phyloP scores from a whole-genome alignment of 2,888 invertebrate species.

The Malacosoma neustria region DNA sequence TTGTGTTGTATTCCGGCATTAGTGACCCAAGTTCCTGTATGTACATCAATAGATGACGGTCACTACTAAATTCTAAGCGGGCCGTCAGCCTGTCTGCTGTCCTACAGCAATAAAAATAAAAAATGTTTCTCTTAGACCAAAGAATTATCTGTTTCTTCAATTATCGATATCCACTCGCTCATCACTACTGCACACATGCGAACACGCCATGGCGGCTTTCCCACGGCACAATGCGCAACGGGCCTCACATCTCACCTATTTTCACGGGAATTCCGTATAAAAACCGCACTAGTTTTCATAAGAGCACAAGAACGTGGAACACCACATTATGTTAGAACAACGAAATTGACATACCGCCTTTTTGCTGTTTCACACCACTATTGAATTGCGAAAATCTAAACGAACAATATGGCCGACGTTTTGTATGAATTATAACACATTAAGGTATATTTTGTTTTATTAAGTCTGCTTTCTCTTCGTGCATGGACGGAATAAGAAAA shows the following conservation, averaged over 20 bases:
- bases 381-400: not conserved
- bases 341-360: slow-evolving; percentile 36
- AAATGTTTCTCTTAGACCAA: too few species aligned
- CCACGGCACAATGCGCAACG: slow-evolving; percentile 40
- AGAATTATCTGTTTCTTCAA: too few species aligned
- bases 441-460: not conserved
- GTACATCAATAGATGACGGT: too few species aligned
- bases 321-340: slow-evolving; percentile 33
- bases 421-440: not conserved
- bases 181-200: slow-evolving; percentile 32
- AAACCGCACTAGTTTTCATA: slow-evolving; percentile 50
- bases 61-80: too few species aligned
- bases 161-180: slow-evolving; percentile 17
- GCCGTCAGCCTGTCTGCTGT: too few species aligned
- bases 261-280: slow-evolving; percentile 42
- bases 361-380: slow-evolving; percentile 24
- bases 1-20: too few species aligned
- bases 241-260: slow-evolving; percentile 56
- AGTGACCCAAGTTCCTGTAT: too few species aligned
- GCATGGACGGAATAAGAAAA: too few species aligned
- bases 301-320: slow-evolving; percentile 27
- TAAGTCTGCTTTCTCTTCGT: not conserved
- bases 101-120: too few species aligned
- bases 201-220: slow-evolving; percentile 35
- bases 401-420: not conserved